Conservation (phyloP, 2,113 vertebrate genomes). For the Rattus norvegicus region GRCr8 NC_086039.1:8100501-8101000, state of each 20-base stretch:
- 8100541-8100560: neutral
- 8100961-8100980: neutral
- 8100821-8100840: neutral
- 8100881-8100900: neutral
- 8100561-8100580: neutral
- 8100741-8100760: neutral
- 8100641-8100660: neutral
- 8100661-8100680: neutral
- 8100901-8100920: neutral
- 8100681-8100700: neutral
- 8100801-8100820: neutral
- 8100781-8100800: neutral
- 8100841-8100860: neutral
- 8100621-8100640: constrained; percentile 23
- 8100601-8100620: neutral
- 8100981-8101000: neutral
- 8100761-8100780: neutral
- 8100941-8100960: neutral
- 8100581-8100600: neutral
- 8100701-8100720: neutral
- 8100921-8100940: neutral
- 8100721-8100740: neutral
- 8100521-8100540: neutral
- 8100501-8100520: neutral
- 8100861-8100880: constrained; percentile 29